Base-by-base conservation (phyloP, 1,140 invertebrate genomes). In the Trichomalopsis sarcophagae region DNA sequence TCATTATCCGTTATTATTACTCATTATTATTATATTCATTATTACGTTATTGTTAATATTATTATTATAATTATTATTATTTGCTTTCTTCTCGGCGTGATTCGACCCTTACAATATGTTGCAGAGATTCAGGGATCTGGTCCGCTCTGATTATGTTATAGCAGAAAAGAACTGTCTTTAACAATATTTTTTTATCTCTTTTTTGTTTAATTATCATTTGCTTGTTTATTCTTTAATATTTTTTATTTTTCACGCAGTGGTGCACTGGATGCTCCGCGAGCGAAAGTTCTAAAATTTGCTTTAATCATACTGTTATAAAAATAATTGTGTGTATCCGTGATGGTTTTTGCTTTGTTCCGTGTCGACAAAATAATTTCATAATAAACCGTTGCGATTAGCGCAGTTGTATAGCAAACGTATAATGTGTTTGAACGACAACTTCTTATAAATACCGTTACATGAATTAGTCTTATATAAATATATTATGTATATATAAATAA, bases 81-180 rank as follows among this genome's bases (percentile, higher is more conserved):
- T 62, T 62, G 27, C 23, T 76, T 78, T 17, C 33, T 71, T 78
- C 62, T 74, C 17, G 21, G 47, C 33, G 55, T 66, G 36, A 68
- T 74, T 80, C n/a, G 62, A 74, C 21, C 36, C 36, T 69, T 80
- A 85, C 7, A 74, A 81, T 80, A 66, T 40, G n/a, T 80, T 75
- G 36, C 27, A 17, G 5, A 81, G 36, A 81, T 77, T 79, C 80
- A 55, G 44, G 75, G 74, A 86, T 86, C 80, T 86, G 84, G 84
- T 86, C 84, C 85, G 69, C 76, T 74, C 69, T 81, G 77, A 83
- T 85, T 68, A 85, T 76, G 27, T 81, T 75, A 36, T 69, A 81
- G 79, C 73, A 85, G 78, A 85, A 85, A 76, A 84, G 9, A 81
- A 66, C 21, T 23, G 11, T 62, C 1, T n/a, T 81, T 33, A 55